These are phyloP conservation scores for Apeltes quadracus DNA, from an alignment of 2,113 vertebrate genomes.

Conservation along the genomic window DNA sequence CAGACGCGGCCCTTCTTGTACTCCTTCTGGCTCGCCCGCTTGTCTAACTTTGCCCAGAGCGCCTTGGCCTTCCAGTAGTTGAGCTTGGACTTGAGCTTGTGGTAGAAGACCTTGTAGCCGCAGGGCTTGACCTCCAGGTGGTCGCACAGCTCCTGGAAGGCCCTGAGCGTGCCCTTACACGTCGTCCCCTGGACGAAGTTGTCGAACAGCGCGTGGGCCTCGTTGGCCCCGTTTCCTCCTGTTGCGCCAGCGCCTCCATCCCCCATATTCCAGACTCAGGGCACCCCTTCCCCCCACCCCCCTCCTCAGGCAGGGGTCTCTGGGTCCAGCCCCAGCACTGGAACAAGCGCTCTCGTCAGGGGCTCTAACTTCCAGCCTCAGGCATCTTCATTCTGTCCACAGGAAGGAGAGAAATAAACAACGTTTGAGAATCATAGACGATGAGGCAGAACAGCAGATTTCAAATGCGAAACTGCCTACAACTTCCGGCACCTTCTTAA, in stretches of 20 bases:
- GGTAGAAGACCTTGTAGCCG: conserved; percentile 94
- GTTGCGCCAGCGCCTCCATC: conserved; percentile 68
- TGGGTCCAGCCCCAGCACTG: conserved; percentile 67
- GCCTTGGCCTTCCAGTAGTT: conserved; percentile 99
- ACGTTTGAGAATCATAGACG: background rate
- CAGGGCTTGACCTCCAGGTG: conserved; percentile 90
- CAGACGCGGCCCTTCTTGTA: conserved; percentile 97
- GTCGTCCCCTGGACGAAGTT: conserved; percentile 94
- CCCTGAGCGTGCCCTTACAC: conserved; percentile 95
- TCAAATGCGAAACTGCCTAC: background rate
- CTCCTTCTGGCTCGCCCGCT: conserved; percentile 93
- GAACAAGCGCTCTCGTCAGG: conserved; percentile 46
- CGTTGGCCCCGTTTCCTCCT: conserved; percentile 82
- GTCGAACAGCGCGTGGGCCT: conserved; percentile 91
- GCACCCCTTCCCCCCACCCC: background rate
- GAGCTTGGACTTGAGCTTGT: conserved; percentile 97
- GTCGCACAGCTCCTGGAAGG: conserved; percentile 97
- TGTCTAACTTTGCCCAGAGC: conserved; percentile 96
- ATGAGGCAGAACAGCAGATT: conserved; percentile 8
- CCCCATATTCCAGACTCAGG: conserved; percentile 76
- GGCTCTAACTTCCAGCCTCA: conserved; percentile 69
- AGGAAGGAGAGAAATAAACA: conserved; percentile 18
- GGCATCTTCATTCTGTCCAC: conserved; percentile 69
- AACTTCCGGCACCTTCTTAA: background rate
- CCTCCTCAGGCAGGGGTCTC: conserved; percentile 61